These are phyloP conservation scores for Mugil cephalus DNA, from an alignment of 2,113 vertebrate genomes.

Conservation along the genomic window DNA sequence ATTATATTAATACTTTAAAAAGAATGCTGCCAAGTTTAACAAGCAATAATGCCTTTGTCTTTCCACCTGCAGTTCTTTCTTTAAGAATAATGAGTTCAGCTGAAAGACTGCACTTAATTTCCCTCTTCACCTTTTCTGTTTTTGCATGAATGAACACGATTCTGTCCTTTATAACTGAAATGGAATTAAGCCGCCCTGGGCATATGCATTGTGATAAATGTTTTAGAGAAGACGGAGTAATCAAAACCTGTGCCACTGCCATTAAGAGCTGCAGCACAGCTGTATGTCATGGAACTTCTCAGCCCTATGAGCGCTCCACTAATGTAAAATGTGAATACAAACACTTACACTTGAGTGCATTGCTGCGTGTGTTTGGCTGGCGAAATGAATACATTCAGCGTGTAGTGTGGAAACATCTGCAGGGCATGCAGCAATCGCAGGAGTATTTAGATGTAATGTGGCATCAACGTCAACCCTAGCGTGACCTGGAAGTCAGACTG, in stretches of 20 bases:
- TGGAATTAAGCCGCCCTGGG: conserved; percentile 12
- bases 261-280: conserved; percentile 6
- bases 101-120: conserved; percentile 22
- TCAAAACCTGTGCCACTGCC: conserved; percentile 15
- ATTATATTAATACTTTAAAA: conserved; percentile 4
- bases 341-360: conserved; percentile 5
- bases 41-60: not conserved
- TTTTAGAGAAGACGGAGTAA: not conserved
- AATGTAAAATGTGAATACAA: too few relatives aligned
- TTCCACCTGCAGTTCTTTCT: not conserved
- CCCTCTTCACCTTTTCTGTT: conserved; percentile 10
- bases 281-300: not conserved
- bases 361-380: conserved; percentile 5
- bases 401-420: conserved; percentile 39
- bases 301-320: too few relatives aligned
- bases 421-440: conserved; percentile 23
- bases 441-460: conserved; percentile 4
- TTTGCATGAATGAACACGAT: conserved; percentile 29
- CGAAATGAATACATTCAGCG: conserved; percentile 14
- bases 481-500: conserved; percentile 16
- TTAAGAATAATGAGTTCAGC: conserved; percentile 23
- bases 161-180: conserved; percentile 8
- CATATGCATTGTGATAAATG: conserved; percentile 11
- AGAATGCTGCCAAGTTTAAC: conserved; percentile 6
- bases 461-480: conserved; percentile 1